phyloP scores from a whole-genome alignment of 2,113 vertebrate genomes.

The Stercorarius parasiticus region DNA sequence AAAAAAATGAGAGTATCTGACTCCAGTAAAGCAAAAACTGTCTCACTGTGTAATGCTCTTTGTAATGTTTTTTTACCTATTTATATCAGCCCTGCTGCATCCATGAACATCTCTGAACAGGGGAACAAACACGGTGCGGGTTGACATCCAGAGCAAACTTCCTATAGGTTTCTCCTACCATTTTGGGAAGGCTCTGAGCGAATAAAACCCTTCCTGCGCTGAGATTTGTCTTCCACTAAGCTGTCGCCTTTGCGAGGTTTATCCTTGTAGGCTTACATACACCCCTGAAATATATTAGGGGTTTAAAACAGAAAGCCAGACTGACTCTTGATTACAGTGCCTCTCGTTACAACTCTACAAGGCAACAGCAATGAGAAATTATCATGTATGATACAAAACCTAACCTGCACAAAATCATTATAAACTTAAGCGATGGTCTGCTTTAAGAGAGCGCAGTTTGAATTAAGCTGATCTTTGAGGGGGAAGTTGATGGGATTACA shows the following conservation, averaged over 20 bases:
- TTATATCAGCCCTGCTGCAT: not conserved
- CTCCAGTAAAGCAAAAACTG: not conserved
- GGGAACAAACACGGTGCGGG: not conserved
- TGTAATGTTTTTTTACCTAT: not conserved
- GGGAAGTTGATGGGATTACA: constrained; percentile 22
- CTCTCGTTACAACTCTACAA: not conserved
- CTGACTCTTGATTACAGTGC: constrained; percentile 32
- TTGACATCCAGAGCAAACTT: not conserved
- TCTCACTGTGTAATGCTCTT: not conserved
- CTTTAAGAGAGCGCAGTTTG: constrained; percentile 51
- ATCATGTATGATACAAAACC: not conserved
- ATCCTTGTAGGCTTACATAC: not conserved
- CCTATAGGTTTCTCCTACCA: not conserved
- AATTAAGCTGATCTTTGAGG: constrained; percentile 59
- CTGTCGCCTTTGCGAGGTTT: not conserved
- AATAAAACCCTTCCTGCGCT: not conserved
- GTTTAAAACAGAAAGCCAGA: not conserved
- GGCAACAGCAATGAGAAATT: not conserved
- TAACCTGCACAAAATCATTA: constrained; percentile 17
- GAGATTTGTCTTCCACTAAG: not conserved
- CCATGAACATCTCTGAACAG: not conserved
- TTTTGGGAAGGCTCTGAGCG: not conserved
- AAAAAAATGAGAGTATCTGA: not conserved
- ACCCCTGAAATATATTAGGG: not conserved
- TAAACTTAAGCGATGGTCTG: not conserved